phyloP scores from a whole-genome alignment of 2,113 vertebrate species.

The Microcebus lehilahytsara region DNA sequence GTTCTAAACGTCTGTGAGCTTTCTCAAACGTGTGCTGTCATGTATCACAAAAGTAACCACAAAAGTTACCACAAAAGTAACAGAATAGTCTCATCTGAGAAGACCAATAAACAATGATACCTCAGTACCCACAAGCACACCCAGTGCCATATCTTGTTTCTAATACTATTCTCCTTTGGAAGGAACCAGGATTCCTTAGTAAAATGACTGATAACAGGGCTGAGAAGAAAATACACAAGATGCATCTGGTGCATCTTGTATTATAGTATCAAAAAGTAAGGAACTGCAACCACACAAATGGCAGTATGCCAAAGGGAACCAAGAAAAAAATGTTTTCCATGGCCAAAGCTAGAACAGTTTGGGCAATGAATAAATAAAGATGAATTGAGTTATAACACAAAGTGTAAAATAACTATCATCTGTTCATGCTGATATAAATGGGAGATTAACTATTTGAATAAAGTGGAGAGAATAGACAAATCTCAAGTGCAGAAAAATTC shows the following conservation, averaged over 20 bases:
- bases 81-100: neutral
- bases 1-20: neutral
- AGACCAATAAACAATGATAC: neutral
- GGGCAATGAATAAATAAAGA: neutral
- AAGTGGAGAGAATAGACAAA: neutral
- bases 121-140: neutral
- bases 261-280: neutral
- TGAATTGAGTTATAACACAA: neutral
- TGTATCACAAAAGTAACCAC: neutral
- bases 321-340: neutral
- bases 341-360: neutral
- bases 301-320: neutral
- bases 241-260: neutral
- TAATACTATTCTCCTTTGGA: neutral
- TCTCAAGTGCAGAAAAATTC: neutral
- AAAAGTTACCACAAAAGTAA: neutral
- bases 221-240: neutral
- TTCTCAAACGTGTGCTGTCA: neutral
- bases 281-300: fast-evolving
- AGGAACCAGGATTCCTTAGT: neutral
- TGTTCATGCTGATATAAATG: neutral
- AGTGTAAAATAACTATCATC: neutral
- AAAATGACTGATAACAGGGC: neutral
- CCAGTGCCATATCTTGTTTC: neutral
- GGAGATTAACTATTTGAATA: neutral